phyloP scores from a whole-genome alignment of 2,888 invertebrate species.

The Acronicta aceris region DNA sequence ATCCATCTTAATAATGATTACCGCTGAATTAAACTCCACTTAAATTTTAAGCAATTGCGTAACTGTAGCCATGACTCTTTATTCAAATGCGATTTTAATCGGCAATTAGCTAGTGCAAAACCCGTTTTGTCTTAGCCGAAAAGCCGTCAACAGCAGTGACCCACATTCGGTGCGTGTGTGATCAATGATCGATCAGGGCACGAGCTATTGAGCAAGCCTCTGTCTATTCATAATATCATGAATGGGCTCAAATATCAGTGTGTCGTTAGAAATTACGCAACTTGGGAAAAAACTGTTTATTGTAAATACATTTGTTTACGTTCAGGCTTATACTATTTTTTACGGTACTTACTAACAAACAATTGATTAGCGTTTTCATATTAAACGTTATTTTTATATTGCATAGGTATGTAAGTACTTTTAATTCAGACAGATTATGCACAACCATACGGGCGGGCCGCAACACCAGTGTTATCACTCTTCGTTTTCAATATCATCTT shows the following conservation, averaged over 20 bases:
- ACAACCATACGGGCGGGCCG: too few relatives aligned
- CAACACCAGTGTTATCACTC: too few relatives aligned
- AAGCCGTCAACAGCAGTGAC: conserved; percentile 53
- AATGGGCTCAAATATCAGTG: conserved; percentile 73
- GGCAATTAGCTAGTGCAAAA: conserved; percentile 51
- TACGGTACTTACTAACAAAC: too few relatives aligned
- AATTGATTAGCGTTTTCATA: too few relatives aligned
- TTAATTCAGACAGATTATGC: too few relatives aligned
- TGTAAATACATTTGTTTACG: conserved; percentile 14
- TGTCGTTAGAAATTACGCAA: conserved; percentile 68
- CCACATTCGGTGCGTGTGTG: conserved; percentile 61
- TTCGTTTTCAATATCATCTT: too few relatives aligned
- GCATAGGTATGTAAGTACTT: too few relatives aligned
- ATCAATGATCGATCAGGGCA: conserved; percentile 63
- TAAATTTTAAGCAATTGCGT: conserved; percentile 21
- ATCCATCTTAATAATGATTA: neutral
- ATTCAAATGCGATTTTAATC: conserved; percentile 42
- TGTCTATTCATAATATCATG: conserved; percentile 69
- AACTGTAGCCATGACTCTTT: conserved; percentile 29
- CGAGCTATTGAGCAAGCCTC: conserved; percentile 74
- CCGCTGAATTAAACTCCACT: conserved; percentile 11
- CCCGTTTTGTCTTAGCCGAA: conserved; percentile 52
- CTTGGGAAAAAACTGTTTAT: conserved; percentile 37
- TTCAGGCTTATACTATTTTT: too few relatives aligned
- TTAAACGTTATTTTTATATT: too few relatives aligned